These are phyloP conservation scores for Microcebus lehilahytsara DNA, from an alignment of 2,113 vertebrate genomes.

Conservation along the genomic window DNA sequence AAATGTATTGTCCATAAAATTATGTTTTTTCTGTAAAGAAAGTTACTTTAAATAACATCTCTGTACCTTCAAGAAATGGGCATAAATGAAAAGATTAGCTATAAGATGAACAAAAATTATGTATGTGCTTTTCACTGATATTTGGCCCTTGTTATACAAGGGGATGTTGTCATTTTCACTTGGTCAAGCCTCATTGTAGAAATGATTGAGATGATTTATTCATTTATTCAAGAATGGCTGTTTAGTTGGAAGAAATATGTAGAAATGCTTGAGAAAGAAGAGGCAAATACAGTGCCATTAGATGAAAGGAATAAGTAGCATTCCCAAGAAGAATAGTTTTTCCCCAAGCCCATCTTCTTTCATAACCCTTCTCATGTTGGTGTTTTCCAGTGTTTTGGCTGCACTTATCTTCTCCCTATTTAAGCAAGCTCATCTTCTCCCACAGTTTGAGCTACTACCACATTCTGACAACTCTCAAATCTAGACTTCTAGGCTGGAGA, in stretches of 20 bases:
- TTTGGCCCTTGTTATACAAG: not conserved
- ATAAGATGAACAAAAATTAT: not conserved
- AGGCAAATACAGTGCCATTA: not conserved
- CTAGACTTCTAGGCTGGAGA: not conserved
- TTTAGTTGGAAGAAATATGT: not conserved
- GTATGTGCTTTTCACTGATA: not conserved
- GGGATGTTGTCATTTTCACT: slow-evolving; percentile 19
- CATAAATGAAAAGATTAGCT: slow-evolving; percentile 31
- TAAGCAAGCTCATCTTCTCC: not conserved
- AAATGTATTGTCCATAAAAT: not conserved
- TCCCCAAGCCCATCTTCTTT: not conserved
- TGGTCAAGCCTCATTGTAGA: not conserved
- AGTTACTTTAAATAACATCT: not conserved
- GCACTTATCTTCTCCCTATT: not conserved
- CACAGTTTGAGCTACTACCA: not conserved
- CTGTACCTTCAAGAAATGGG: not conserved
- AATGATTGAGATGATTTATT: slow-evolving; percentile 30
- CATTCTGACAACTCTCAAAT: not conserved
- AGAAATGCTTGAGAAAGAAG: not conserved
- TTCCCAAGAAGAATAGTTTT: not conserved
- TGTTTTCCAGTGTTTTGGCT: not conserved
- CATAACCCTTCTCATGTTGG: not conserved
- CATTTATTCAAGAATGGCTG: not conserved
- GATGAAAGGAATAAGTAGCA: not conserved
- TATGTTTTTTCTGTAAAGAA: not conserved